Conservation (phyloP, 2,888 invertebrate genomes). For the Mythimna lalbum region DNA sequence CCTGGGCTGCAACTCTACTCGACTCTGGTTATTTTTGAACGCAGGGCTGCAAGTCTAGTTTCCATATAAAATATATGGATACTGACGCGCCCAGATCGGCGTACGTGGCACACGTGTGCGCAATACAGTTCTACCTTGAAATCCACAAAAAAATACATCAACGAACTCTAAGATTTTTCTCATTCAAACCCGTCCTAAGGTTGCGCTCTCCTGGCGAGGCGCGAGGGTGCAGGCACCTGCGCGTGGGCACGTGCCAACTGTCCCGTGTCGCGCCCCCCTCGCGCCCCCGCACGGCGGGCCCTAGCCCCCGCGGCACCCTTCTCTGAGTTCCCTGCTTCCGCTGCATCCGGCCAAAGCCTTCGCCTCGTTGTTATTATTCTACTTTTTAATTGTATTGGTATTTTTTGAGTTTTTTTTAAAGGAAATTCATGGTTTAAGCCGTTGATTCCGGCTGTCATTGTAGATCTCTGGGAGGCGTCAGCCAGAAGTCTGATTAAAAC, state of each 20-base stretch:
- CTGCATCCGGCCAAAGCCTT: constrained; percentile 76
- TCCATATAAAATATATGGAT: no score
- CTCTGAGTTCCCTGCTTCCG: constrained; percentile 69
- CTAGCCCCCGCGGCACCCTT: constrained; percentile 57
- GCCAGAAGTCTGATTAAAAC: no score
- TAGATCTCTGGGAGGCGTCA: no score
- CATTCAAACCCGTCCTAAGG: constrained; percentile 39
- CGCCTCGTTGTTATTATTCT: constrained; percentile 60
- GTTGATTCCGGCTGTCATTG: no score
- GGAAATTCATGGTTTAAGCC: constrained; percentile 15
- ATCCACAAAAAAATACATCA: not conserved
- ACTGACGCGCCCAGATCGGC: no score
- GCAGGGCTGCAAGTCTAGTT: no score
- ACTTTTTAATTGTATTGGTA: constrained; percentile 48
- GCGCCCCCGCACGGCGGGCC: constrained; percentile 33
- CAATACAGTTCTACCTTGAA: not conserved
- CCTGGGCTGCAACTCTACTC: no score
- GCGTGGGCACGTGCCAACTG: constrained; percentile 88
- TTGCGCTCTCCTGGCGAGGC: constrained; percentile 69
- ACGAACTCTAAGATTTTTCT: not conserved
- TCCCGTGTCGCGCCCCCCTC: constrained; percentile 72
- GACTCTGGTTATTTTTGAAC: no score
- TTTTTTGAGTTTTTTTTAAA: constrained; percentile 26
- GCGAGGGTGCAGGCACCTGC: constrained; percentile 81
- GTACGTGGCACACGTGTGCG: no score